phyloP scores from a whole-genome alignment of 2,888 invertebrate species.

The Tipula unca region DNA sequence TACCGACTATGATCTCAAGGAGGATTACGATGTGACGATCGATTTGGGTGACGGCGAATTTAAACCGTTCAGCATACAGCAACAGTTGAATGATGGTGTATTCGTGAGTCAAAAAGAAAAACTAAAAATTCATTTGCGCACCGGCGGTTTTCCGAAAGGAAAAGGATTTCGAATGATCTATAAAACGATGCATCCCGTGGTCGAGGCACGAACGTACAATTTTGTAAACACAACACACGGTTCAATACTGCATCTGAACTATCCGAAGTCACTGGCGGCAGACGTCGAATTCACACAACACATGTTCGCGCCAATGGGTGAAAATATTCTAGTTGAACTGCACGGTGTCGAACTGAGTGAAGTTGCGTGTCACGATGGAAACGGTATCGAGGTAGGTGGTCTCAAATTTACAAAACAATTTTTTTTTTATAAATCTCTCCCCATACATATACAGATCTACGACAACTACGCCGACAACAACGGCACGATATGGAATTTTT shows the following conservation, averaged over 20 bases:
- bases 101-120: slow-evolving; percentile 57
- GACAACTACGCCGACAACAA: slow-evolving; percentile 65
- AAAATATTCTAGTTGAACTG: slow-evolving; percentile 45
- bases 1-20: slow-evolving; percentile 49
- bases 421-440: not conserved
- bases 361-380: slow-evolving; percentile 42
- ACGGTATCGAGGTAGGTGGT: slow-evolving; percentile 46
- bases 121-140: slow-evolving; percentile 52
- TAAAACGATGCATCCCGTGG: slow-evolving; percentile 41
- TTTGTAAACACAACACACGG: slow-evolving; percentile 44
- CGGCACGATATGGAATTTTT: slow-evolving; percentile 61
- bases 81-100: slow-evolving; percentile 55
- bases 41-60: slow-evolving; percentile 47
- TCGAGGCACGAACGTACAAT: slow-evolving; percentile 43
- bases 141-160: slow-evolving; percentile 55
- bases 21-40: slow-evolving; percentile 50
- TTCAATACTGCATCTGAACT: slow-evolving; percentile 48
- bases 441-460: slow-evolving; percentile 40
- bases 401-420: not conserved
- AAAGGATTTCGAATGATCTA: slow-evolving; percentile 59
- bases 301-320: slow-evolving; percentile 49
- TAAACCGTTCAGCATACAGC: slow-evolving; percentile 48
- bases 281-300: slow-evolving; percentile 48
- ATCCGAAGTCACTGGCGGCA: slow-evolving; percentile 47
- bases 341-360: slow-evolving; percentile 43